Evolutionary conservation across 1,140 invertebrate species (phyloP), one percentile per base, ranked within the genome.

Genomic region (Panagrolaimus sp.): DNA sequence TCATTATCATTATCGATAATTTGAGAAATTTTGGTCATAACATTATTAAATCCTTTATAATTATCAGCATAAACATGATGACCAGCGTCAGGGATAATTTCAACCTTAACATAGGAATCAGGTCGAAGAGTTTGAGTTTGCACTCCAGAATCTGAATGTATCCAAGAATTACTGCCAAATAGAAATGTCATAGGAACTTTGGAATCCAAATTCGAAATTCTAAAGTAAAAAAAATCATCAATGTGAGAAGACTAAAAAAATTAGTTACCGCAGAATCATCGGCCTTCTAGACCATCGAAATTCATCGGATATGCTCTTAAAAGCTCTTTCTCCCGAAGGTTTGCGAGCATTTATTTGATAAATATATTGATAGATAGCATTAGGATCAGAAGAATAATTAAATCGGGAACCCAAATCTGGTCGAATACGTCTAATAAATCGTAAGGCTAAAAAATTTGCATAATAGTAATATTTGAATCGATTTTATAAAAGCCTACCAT

Each of bases 221-320:
- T 57, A 27, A 20, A 57, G 20, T 16, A 16, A 27, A 57, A 38
- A 4, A 38, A 38, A 38, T 38, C n/a, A n/a, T n/a, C n/a, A n/a
- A n/a, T n/a, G n/a, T n/a, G n/a, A 38, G 2, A 38, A 38, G 7
- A 2, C 31, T 7, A n/a, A n/a, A n/a, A n/a, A n/a, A n/a, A n/a
- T n/a, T n/a, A n/a, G n/a, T 38, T 38, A 78, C 71, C 94, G 87
- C 66, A 88, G 87, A 9, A 93, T 86, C 89, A 98, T 95, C 11
- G 94, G 94, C 85, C 92, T 88, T 85, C 93, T 94, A 0, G 95
- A 93, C 93, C 93, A 98, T 4, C 92, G 94, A 84, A 93, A 91
- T 38, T 88, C 88, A 46, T 88, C 86, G 88, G 92, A 92, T 88
- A 98, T 88, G 1, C 89, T 86, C 83, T 91, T 91, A 86, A 96